Conservation (phyloP, 2,888 invertebrate species). For the Thera britannica region DNA sequence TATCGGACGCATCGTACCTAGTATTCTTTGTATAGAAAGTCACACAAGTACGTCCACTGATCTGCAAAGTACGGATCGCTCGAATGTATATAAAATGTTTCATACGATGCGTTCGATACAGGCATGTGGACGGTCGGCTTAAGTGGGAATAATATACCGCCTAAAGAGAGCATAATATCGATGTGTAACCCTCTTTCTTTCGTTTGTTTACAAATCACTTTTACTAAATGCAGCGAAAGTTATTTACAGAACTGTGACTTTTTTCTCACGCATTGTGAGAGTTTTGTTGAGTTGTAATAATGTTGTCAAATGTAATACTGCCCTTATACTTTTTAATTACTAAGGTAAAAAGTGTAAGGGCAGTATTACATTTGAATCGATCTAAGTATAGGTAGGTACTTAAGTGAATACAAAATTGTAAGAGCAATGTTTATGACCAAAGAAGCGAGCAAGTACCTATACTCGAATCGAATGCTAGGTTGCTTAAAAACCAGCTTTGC, state of each 20-base stretch:
- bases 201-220: slow-evolving; percentile 22
- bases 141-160: slow-evolving; percentile 46
- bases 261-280: neutral
- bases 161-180: slow-evolving; percentile 39
- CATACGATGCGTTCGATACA: no score
- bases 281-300: neutral
- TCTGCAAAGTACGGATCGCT: no score
- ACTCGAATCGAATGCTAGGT: neutral
- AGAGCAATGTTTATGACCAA: neutral
- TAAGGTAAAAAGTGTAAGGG: no score
- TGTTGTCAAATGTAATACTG: no score
- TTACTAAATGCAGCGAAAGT: slow-evolving; percentile 16
- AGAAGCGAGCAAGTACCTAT: neutral
- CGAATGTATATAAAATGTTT: no score
- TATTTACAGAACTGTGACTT: neutral
- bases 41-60: no score
- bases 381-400: neutral
- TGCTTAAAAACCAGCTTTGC: neutral
- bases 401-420: neutral
- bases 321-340: no score
- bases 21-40: no score
- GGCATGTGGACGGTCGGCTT: no score
- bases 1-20: no score
- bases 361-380: neutral
- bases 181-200: slow-evolving; percentile 32